Base-by-base conservation (phyloP, 2,888 invertebrate genomes). In the Caradrina kadenii region DNA sequence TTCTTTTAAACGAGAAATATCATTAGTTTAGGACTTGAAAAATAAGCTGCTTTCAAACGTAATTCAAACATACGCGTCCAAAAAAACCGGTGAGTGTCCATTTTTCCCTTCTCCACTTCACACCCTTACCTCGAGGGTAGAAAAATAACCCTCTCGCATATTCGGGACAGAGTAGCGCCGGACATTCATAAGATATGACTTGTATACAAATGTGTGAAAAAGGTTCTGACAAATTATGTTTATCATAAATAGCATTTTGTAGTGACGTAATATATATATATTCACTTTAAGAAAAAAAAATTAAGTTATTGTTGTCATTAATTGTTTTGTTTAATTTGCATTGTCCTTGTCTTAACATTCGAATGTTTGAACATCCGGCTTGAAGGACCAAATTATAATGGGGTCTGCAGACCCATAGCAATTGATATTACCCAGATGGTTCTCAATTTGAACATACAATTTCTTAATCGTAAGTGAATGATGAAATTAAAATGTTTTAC, bases 101-200 rank as follows among this genome's bases (percentile, higher is more conserved):
- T 80, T 85, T 81, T 85, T 77, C 79, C 76, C 65, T 63, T 48
- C 31, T 68, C 67, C 77, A 73, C 76, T 81, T 76, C 63, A 71
- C 65, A 72, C 72, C 67, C 69, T 22, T 56, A 48, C 64, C 76
- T 77, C 49, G 71, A 72, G 64, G 69, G 73, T 76, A 68, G 72
- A 63, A 76, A 83, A 81, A 83, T 74, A 79, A 74, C 76, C 73
- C 66, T 72, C 72, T 66, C 49, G 6, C 42, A 61, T 62, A 60
- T 63, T 54, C 53, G 54, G 66, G 22, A 21, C 45, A 13, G 54
- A 64, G 63, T 66, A 71, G 15, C 56, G 39, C 53, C 39, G 52
- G 61, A 79, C 77, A 72, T 72, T 79, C 67, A 81, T 81, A 67
- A 81, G 77, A 76, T 78, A 77, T 78, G 81, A 80, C 77, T 80